Base-by-base conservation (phyloP, 2,113 vertebrate species). In the Callocephalon fimbriatum region DNA sequence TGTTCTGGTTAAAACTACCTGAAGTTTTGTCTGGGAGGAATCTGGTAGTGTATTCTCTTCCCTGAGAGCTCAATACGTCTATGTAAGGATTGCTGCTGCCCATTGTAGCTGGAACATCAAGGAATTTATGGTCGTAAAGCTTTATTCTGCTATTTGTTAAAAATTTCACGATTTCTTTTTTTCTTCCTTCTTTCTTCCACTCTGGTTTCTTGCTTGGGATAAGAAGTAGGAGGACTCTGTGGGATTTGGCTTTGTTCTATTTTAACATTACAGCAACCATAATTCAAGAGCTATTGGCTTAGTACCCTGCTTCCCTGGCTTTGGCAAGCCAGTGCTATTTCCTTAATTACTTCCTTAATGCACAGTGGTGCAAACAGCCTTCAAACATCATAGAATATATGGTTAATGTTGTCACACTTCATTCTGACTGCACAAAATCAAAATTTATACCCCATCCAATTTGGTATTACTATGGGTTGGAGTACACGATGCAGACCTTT, bases 281-380 rank as follows among this genome's bases (percentile, higher is more conserved):
- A 58, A 84, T 94, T 91, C 59, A 84, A 66, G 19, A 44, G 10
- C n/a, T 74, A 20, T 45, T 86, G 79, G 63, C 37, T 88, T 90
- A 82, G 50, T 51, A 87, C 2, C 23, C 32, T 4, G 0, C 37
- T 94, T 50, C 12, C 19, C 18, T 90, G 56, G 44, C 17, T 92
- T 71, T 93, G 71, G 79, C 29, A 35, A 38, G 15, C n/a, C 47
- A 27, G 42, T 0, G 0, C 9, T 80, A 22, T 92, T 92, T 89
- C 62, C 77, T 94, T 96, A 76, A 96, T 96, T 95, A 71, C 65
- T 96, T 93, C 84, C 76, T 91, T 87, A 94, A 90, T 95, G 56
- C 20, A 47, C 12, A 7, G 7, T 75, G 45, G 26, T 81, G 40
- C 0, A 6, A 93, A 62, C 35, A 96, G 25, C 45, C 87, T 81